Conservation (phyloP, 2,888 invertebrate genomes). For the Synanthedon vespiformis region DNA sequence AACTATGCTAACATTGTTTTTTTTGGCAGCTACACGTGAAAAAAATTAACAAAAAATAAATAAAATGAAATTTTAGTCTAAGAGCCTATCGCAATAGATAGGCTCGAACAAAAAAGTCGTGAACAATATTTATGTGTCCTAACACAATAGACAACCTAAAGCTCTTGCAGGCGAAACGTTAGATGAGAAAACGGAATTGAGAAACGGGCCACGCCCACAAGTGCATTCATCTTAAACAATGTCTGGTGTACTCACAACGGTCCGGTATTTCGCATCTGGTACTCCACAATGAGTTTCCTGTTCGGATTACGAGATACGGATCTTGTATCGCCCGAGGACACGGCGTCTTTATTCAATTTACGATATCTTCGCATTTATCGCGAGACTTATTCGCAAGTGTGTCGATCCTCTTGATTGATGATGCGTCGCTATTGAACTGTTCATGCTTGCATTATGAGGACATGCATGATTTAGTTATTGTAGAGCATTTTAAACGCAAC, state of each 20-base stretch:
- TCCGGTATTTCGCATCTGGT: constrained; percentile 66
- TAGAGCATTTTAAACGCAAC: no score
- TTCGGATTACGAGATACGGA: constrained; percentile 63
- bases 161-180: constrained; percentile 21
- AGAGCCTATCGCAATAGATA: no score
- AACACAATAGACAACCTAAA: neutral
- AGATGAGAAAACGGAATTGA: constrained; percentile 34
- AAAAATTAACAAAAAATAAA: no score
- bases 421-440: constrained; percentile 8
- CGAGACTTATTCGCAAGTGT: constrained; percentile 31
- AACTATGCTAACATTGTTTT: no score
- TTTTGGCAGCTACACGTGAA: no score
- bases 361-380: constrained; percentile 32
- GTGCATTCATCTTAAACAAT: constrained; percentile 32
- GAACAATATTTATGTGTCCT: neutral
- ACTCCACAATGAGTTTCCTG: constrained; percentile 61
- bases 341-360: constrained; percentile 38
- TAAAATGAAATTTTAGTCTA: no score
- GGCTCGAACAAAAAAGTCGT: no score
- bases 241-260: constrained; percentile 22
- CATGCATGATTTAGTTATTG: neutral
- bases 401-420: constrained; percentile 24
- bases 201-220: constrained; percentile 57
- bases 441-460: constrained; percentile 7
- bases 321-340: constrained; percentile 50